Percentiles rank a stretch among this genome's conserved stretches.
Evolutionary conservation across 2,888 invertebrate genomes (phyloP).

Genomic region (Stenurella melanura): DNA sequence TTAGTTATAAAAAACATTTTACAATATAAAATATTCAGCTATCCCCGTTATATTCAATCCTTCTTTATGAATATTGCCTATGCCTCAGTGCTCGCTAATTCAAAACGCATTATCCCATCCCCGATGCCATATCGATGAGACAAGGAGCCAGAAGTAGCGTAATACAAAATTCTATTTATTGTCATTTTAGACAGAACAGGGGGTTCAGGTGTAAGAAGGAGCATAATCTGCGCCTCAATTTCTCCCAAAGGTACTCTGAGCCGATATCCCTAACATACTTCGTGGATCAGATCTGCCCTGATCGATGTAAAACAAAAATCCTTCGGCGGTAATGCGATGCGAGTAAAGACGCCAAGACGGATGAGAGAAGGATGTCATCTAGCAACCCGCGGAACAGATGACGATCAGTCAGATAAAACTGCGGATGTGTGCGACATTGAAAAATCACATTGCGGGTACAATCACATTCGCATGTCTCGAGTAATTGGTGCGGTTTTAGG

Average conservation of each 20-base stretch:
- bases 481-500: conserved; percentile 52
- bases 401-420: conserved; percentile 65
- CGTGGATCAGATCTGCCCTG: conserved; percentile 27
- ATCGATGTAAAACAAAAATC: conserved; percentile 50
- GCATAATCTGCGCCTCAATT: conserved; percentile 52
- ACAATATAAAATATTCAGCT: not conserved
- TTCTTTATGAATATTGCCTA: conserved; percentile 14
- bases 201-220: conserved; percentile 50
- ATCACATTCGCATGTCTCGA: conserved; percentile 51
- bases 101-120: conserved; percentile 1
- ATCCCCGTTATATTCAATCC: not conserved
- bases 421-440: conserved; percentile 65
- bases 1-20: not conserved
- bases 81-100: conserved; percentile 3
- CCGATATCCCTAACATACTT: conserved; percentile 18
- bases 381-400: conserved; percentile 64
- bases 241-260: conserved; percentile 44
- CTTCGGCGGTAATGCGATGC: conserved; percentile 54
- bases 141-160: conserved; percentile 28
- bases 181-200: conserved; percentile 43
- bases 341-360: conserved; percentile 61
- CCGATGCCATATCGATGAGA: conserved; percentile 17
- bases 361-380: conserved; percentile 69
- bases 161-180: conserved; percentile 43
- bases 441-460: conserved; percentile 58